phyloP scores from a whole-genome alignment of 2,113 vertebrate species.

The Cottus gobio region DNA sequence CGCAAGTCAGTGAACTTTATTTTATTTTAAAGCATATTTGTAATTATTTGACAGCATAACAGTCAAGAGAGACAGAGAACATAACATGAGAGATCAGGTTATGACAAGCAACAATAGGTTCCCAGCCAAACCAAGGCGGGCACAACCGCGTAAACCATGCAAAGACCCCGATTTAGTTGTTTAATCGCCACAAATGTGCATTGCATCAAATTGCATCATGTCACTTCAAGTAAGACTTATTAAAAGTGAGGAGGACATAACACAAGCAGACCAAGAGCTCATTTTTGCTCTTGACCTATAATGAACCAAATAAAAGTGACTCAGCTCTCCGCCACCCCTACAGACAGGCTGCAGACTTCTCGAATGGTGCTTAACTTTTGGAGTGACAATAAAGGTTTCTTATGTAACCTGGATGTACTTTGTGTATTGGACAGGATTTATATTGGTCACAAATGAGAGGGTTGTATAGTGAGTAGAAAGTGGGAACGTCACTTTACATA shows the following conservation, averaged over 20 bases:
- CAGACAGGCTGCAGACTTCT: neutral
- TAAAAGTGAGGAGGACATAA: neutral
- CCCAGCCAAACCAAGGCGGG: neutral
- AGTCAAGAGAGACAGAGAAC: neutral
- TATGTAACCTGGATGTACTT: slow-evolving; percentile 8
- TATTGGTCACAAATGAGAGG: neutral
- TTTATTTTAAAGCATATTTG: neutral
- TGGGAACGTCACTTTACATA: slow-evolving; percentile 23
- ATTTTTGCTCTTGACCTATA: neutral
- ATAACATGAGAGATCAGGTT: neutral
- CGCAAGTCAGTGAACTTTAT: neutral
- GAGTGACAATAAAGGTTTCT: slow-evolving; percentile 5
- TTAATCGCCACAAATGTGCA: neutral
- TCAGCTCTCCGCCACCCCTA: neutral
- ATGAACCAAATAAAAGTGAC: neutral
- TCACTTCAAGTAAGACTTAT: neutral
- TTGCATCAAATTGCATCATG: neutral
- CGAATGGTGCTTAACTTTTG: neutral
- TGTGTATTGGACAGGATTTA: slow-evolving; percentile 7
- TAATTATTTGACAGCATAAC: neutral
- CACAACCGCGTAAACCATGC: neutral
- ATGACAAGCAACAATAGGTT: neutral
- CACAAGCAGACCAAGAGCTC: neutral
- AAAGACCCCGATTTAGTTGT: neutral
- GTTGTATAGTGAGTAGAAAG: slow-evolving; percentile 4